Evolutionary conservation across 2,113 vertebrate species (phyloP).

Genomic region (Leucosticte australis): DNA sequence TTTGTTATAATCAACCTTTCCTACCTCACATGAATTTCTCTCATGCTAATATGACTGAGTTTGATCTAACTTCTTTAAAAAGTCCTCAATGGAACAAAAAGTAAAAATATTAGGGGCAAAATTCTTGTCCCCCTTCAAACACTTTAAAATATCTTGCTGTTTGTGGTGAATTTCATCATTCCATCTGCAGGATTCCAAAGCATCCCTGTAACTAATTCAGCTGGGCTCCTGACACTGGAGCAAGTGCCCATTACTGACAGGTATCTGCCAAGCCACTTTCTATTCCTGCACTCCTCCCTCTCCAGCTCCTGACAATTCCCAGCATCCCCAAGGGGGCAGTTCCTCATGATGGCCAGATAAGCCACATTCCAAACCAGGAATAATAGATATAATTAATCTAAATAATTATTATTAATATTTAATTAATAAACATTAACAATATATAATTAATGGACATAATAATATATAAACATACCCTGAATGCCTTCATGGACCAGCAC

Average conservation of each 20-base stretch:
- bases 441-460: too few relatives aligned
- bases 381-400: too few relatives aligned
- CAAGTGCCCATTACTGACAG: neutral
- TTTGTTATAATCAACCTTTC: constrained; percentile 35
- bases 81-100: neutral
- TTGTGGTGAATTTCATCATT: neutral
- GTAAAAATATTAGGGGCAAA: neutral
- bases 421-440: too few relatives aligned
- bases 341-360: neutral
- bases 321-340: neutral
- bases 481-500: neutral
- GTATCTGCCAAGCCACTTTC: neutral
- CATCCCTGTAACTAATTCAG: neutral
- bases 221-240: fast-evolving
- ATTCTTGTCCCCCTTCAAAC: neutral
- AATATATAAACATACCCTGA: fast-evolving
- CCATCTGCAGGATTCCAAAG: neutral
- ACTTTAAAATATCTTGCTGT: neutral
- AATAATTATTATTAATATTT: too few relatives aligned
- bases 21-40: neutral
- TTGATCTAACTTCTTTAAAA: neutral
- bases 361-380: fast-evolving
- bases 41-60: neutral
- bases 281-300: fast-evolving
- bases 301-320: neutral